Percentiles rank a stretch among this genome's conserved stretches.
Conservation (phyloP, 2,888 invertebrate species). For the Ophion slaviceki region DNA sequence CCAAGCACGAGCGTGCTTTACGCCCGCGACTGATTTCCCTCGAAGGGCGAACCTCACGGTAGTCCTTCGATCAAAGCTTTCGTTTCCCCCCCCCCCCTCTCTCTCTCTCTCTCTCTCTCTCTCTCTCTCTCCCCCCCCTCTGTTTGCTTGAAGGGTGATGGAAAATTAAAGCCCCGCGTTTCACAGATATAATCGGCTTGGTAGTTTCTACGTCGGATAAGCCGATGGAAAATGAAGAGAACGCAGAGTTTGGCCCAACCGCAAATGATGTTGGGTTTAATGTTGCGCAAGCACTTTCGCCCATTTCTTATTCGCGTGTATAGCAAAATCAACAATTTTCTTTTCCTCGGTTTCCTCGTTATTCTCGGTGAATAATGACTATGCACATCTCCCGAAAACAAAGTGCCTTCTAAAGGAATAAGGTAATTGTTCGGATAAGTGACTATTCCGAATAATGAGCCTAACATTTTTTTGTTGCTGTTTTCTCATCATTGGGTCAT, state of each 20-base stretch:
- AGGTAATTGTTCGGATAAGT: no score
- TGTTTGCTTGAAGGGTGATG: slow-evolving; percentile 20
- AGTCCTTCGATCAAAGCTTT: slow-evolving; percentile 45
- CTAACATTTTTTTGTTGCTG: no score
- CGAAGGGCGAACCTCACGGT: slow-evolving; percentile 48
- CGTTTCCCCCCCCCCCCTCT: slow-evolving; percentile 15
- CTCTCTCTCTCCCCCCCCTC: slow-evolving; percentile 5
- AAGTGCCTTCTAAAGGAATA: no score
- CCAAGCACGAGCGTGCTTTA: slow-evolving; percentile 22
- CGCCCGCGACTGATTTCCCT: slow-evolving; percentile 54
- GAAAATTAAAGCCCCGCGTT: slow-evolving; percentile 61
- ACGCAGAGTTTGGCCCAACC: background rate
- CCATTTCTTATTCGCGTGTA: background rate
- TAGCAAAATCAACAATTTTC: background rate
- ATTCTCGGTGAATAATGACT: background rate
- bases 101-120: slow-evolving; percentile 23
- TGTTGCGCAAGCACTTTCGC: background rate
- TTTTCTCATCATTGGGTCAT: no score
- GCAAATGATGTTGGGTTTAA: slow-evolving; percentile 43
- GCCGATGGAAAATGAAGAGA: slow-evolving; percentile 52
- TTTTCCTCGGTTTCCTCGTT: background rate
- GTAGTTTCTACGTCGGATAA: slow-evolving; percentile 62
- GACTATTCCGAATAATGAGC: no score
- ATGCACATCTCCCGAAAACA: background rate
- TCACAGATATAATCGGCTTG: slow-evolving; percentile 66